Base-by-base conservation (phyloP, 2,113 vertebrate genomes). In the Dicaeum eximium region DNA sequence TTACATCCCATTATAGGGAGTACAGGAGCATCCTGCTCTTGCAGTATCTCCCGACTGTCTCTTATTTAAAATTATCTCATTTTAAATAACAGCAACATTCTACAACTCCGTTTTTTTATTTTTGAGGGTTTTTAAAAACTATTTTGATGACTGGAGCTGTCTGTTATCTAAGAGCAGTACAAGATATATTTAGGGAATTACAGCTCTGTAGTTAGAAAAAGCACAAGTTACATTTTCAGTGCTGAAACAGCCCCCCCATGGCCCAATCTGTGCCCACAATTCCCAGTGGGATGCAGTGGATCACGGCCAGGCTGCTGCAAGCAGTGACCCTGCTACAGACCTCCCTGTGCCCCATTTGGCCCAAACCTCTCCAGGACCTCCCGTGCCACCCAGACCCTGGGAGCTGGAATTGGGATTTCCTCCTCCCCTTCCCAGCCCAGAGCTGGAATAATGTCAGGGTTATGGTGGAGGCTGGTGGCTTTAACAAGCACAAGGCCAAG, bases 381-480 rank as follows among this genome's bases (percentile, higher is more conserved):
- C 20, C 0, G 0, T 5, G 51, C n/a, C 47, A 51, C 31, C 7
- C 51, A 35, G 20, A 35, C 16, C 10, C 40, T 42, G 24, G 3
- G 20, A 64, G 54, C 60, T 66, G 77, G n/a, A 65, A 73, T 6
- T 35, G 5, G 21, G 33, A 58, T 42, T 53, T 70, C 33, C 73
- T 73, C 51, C 72, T 45, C 4, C 5, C 48, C 83, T 77, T 73
- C 64, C 77, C 69, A 53, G 64, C 48, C 47, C 42, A 54, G 72
- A 91, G 77, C 21, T 56, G 62, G n/a, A 73, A 45, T 42, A 21
- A 47, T 3, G 20, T 16, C 45, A 72, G 60, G 67, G 58, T 27
- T 64, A 6, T 18, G 28, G 33, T 12, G 19, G 33, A 42, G 57
- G 20, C 21, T 38, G 85, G 53, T 24, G 56, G 35, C 57, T 72